These are phyloP conservation scores for Archilochus colubris DNA, from an alignment of 2,113 vertebrate species.

Conservation along the genomic window DNA sequence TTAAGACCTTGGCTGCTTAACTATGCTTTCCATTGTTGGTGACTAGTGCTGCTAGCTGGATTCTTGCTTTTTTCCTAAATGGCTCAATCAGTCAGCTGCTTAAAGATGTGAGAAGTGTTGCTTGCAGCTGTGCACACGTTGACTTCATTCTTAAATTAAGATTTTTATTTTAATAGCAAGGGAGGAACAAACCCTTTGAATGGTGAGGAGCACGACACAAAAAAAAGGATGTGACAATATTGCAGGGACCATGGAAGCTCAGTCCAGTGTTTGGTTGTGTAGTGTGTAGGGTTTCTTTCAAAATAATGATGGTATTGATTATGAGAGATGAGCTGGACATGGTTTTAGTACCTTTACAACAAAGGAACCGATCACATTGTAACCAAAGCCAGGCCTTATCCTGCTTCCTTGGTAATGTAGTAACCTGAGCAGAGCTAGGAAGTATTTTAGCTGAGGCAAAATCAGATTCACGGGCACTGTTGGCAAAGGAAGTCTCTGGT, in stretches of 20 bases:
- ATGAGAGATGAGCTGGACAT: background rate
- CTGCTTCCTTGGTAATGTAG: rapidly evolving
- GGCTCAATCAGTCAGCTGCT: background rate
- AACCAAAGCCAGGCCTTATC: background rate
- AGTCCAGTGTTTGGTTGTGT: background rate
- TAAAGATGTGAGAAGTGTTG: background rate
- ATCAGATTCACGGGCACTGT: rapidly evolving
- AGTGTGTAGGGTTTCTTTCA: background rate
- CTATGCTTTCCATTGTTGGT: background rate
- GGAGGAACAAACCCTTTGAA: background rate
- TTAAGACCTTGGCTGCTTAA: background rate
- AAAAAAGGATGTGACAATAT: background rate
- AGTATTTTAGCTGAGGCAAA: background rate
- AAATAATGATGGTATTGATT: background rate
- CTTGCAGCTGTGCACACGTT: background rate
- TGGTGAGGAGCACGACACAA: background rate
- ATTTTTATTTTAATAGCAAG: background rate
- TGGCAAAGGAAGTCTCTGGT: background rate
- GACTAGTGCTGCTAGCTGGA: background rate
- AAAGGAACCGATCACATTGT: rapidly evolving
- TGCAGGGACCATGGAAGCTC: background rate
- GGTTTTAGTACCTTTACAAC: background rate
- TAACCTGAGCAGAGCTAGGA: background rate
- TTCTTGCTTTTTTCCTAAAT: background rate
- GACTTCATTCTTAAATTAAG: background rate